Evolutionary conservation across 1,140 invertebrate genomes (phyloP).

Genomic region (Agrypnia vestita): DNA sequence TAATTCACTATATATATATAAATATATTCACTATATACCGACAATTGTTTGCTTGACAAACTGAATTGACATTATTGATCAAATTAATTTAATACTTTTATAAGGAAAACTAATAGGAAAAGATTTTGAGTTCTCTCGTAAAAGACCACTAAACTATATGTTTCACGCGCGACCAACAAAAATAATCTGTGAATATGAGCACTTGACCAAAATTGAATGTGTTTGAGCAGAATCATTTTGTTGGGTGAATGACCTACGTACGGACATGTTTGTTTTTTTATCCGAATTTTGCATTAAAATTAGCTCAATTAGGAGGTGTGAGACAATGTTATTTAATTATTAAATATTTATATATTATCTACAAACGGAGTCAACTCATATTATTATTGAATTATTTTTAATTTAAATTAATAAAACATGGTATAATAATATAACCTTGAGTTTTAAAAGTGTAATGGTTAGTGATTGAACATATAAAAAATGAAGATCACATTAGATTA

Average conservation of each 20-base stretch:
- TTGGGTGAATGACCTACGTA: background rate
- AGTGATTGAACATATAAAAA: slow-evolving; percentile 58
- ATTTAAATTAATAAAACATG: slow-evolving; percentile 57
- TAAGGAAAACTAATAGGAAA: no score
- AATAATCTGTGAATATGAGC: background rate
- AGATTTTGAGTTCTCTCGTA: no score
- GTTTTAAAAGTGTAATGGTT: slow-evolving; percentile 61
- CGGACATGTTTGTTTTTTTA: background rate
- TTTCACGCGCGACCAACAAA: background rate
- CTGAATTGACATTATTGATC: no score
- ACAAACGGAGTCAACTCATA: slow-evolving; percentile 29
- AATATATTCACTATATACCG: no score
- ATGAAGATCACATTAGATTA: slow-evolving; percentile 61
- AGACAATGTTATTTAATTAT: slow-evolving; percentile 27
- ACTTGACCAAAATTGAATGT: slow-evolving; percentile 46
- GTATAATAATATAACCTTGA: slow-evolving; percentile 60
- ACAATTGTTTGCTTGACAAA: background rate
- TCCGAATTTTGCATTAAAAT: slow-evolving; percentile 3
- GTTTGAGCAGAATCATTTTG: slow-evolving; percentile 11
- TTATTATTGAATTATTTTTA: slow-evolving; percentile 41
- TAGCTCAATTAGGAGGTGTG: slow-evolving; percentile 44
- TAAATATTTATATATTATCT: slow-evolving; percentile 37
- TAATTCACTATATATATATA: background rate
- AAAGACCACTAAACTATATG: no score
- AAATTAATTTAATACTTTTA: no score